phyloP scores from a whole-genome alignment of 2,888 invertebrate species.

The Allophyes oxyacanthae region DNA sequence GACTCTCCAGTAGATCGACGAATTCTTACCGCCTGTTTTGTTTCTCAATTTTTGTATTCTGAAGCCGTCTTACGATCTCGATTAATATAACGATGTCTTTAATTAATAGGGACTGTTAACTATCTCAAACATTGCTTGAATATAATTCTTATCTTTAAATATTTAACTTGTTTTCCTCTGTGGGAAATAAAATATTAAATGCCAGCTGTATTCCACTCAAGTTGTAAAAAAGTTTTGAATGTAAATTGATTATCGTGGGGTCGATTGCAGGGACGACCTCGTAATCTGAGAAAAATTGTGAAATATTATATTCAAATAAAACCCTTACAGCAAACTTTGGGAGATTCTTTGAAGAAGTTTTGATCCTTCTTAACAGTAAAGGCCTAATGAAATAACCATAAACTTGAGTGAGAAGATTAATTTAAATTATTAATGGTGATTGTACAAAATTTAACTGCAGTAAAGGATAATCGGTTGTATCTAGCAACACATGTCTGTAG shows the following conservation, averaged over 20 bases:
- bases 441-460: constrained; percentile 33
- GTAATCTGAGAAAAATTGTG: constrained; percentile 2
- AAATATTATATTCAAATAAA: constrained; percentile 7
- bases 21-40: constrained; percentile 17
- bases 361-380: neutral
- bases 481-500: constrained; percentile 72
- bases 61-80: constrained; percentile 23
- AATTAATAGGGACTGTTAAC: constrained; percentile 14
- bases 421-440: constrained; percentile 7
- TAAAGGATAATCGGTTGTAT: constrained; percentile 57
- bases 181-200: constrained; percentile 12
- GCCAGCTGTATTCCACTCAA: neutral
- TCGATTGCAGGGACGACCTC: constrained; percentile 2
- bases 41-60: constrained; percentile 20
- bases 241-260: neutral
- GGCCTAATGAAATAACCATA: constrained; percentile 3
- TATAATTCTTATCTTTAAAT: constrained; percentile 6
- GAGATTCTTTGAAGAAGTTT: neutral
- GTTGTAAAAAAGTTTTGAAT: neutral
- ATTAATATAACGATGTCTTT: constrained; percentile 32
- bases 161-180: neutral
- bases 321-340: neutral
- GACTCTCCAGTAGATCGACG: constrained; percentile 13
- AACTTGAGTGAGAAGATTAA: constrained; percentile 6
- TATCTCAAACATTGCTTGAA: constrained; percentile 19